Conservation (phyloP, 2,113 vertebrate species). For the Zosterops japonicus region DNA sequence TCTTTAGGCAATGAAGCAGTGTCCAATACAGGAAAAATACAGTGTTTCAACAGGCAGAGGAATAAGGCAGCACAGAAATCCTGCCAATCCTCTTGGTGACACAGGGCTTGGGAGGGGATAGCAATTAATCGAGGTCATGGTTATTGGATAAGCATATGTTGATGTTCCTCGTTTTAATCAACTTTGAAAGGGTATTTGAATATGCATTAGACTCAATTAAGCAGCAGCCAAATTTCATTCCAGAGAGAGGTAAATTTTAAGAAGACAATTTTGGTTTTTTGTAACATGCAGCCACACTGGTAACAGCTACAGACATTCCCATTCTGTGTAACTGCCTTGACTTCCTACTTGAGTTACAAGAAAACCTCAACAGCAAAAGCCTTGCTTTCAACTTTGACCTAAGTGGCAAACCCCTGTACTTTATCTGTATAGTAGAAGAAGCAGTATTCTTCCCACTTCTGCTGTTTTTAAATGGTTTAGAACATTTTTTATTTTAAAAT, state of each 20-base stretch:
- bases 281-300: not conserved
- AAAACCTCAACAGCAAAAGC: not conserved
- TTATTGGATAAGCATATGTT: not conserved
- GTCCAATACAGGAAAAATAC: not conserved
- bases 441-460: not conserved
- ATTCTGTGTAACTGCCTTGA: not conserved
- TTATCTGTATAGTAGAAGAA: not conserved
- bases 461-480: not conserved
- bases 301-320: not conserved
- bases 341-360: not conserved
- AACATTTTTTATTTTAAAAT: not conserved
- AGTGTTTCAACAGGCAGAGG: not conserved
- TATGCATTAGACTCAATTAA: not conserved
- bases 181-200: not conserved
- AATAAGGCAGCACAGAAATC: not conserved
- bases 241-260: not conserved
- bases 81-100: not conserved
- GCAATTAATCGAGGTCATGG: not conserved
- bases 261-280: not conserved
- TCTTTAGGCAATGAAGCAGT: not conserved
- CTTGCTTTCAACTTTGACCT: not conserved
- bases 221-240: not conserved
- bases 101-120: not conserved
- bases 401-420: not conserved
- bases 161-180: constrained; percentile 10